Base-by-base conservation (phyloP, 1,140 invertebrate species). In the Zaprionus ghesquierei region DNA sequence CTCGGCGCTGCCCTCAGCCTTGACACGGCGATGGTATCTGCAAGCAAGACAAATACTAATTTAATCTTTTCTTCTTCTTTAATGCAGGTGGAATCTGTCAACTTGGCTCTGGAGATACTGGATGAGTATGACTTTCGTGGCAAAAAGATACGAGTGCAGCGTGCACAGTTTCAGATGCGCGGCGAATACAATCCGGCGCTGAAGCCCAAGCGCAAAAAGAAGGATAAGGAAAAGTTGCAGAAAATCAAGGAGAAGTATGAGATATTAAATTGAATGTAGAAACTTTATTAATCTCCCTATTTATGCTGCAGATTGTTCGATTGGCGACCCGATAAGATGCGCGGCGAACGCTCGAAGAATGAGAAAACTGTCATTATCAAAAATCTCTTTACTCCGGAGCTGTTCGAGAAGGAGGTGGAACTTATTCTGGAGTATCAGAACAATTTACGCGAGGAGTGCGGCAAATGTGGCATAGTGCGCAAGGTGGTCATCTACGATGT, bases 401-500 rank as follows among this genome's bases (percentile, higher is more conserved):
- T 98, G 77, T 99, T 99, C 93, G 97, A 98, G 92, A 94, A 95
- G 62, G 96, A 99, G 75, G 97, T 98, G 0, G 94, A 95, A 18
- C 92, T 98, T 20, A 96, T 99, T 56, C 93, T 99, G 51, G 98
- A 99, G 84, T 97, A 98, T 89, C 96, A 98, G 89, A 95, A 98
- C 74, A 98, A 99, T 89, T 93, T 99, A 53, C 93, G 97, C 63
- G 95, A 97, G 53, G 97, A 99, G 92, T 98, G 97, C 92, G 86
- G 93, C 10, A 99, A 99, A 92, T 98, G 96, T 93, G 99, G 99
- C 2, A 95, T 96, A 63, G 97, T 99, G 0, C 96, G 95, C 68
- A 99, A 98, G 94, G 96, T 99, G 35, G 94, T 96, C 2, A 95
- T 99, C 31, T 98, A 97, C 93, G 98, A 99, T 94, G 96, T 97